Conservation (phyloP, 2,888 invertebrate species). For the Bellardia pandia region DNA sequence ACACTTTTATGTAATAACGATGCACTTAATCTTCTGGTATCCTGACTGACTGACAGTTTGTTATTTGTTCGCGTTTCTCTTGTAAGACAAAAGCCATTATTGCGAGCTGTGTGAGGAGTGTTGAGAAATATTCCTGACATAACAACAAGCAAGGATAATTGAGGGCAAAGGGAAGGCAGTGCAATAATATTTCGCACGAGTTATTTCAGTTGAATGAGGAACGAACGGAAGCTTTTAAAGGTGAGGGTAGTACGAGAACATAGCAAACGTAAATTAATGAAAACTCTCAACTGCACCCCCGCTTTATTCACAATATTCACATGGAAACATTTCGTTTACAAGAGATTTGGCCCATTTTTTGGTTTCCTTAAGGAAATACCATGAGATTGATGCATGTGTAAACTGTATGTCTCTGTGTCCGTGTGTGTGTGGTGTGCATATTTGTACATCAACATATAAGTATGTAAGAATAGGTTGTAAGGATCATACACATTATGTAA, state of each 20-base stretch:
- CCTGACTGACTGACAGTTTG: slow-evolving; percentile 65
- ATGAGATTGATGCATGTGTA: slow-evolving; percentile 54
- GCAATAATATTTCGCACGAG: slow-evolving; percentile 73
- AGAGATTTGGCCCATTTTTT: slow-evolving; percentile 68
- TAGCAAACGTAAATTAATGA: slow-evolving; percentile 40
- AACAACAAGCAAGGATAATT: slow-evolving; percentile 31
- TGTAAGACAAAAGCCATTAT: slow-evolving; percentile 28
- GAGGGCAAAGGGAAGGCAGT: slow-evolving; percentile 38
- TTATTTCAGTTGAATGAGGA: slow-evolving; percentile 61
- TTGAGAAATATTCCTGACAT: not conserved
- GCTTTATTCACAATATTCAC: slow-evolving; percentile 41
- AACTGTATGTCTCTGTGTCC: not conserved
- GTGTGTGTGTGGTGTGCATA: not conserved
- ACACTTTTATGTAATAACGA: slow-evolving; percentile 67
- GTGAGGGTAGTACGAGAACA: slow-evolving; percentile 59
- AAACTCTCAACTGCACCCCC: slow-evolving; percentile 54
- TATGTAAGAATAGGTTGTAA: not conserved
- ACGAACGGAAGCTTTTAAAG: slow-evolving; percentile 68
- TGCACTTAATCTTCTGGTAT: slow-evolving; percentile 73
- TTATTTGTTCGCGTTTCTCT: slow-evolving; percentile 37
- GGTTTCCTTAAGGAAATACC: slow-evolving; percentile 70
- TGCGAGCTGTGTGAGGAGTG: not conserved
- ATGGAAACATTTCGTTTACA: slow-evolving; percentile 52
- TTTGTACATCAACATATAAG: not conserved
- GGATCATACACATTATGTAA: slow-evolving; percentile 6